phyloP scores from a whole-genome alignment of 1,140 invertebrate species.

The Babylonia areolata region DNA sequence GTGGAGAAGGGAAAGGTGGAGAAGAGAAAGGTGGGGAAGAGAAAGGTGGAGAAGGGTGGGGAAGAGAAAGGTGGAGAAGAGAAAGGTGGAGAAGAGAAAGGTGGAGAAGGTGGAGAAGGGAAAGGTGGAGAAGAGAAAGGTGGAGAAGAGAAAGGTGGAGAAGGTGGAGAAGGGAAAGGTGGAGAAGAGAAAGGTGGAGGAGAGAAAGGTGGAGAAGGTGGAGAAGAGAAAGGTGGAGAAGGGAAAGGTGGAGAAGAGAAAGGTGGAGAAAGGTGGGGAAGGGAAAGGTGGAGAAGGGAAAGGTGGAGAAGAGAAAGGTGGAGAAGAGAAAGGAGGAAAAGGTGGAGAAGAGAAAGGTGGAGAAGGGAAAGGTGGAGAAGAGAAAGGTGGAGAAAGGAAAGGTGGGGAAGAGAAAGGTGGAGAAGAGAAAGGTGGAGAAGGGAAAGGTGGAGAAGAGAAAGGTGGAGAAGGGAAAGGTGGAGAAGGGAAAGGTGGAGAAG shows the following conservation, averaged over 20 bases:
- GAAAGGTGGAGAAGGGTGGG: no score
- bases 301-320: no score
- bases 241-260: no score
- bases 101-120: neutral
- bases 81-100: neutral
- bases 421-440: neutral
- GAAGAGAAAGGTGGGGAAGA: no score
- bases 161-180: no score
- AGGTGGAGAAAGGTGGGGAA: no score
- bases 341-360: neutral
- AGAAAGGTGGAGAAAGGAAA: neutral
- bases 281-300: no score
- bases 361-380: neutral
- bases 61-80: neutral
- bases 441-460: neutral
- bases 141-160: no score
- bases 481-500: neutral
- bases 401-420: neutral
- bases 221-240: neutral
- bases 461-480: neutral
- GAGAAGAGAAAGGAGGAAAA: neutral
- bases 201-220: no score
- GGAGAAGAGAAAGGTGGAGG: no score
- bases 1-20: no score
- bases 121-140: no score